Percentiles rank a stretch among this genome's conserved stretches.
Conservation (phyloP, 2,888 invertebrate species). For the Acholoe squamosa region DNA sequence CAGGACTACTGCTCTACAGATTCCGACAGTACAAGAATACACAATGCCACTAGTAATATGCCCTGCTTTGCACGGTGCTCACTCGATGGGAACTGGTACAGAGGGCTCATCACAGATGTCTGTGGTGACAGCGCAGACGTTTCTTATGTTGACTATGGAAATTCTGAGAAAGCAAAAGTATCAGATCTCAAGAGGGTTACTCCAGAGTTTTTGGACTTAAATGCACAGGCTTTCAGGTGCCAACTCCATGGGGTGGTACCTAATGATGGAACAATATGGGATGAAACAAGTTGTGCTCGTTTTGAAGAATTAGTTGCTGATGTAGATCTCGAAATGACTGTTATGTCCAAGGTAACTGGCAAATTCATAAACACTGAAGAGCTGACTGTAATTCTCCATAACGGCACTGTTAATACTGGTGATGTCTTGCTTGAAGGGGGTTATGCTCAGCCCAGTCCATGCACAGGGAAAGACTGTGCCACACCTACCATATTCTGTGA, state of each 20-base stretch:
- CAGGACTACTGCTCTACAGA: constrained; percentile 69
- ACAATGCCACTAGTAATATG: constrained; percentile 68
- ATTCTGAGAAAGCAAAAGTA: constrained; percentile 73
- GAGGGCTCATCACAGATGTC: constrained; percentile 69
- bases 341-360: not conserved
- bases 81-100: constrained; percentile 79
- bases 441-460: not conserved
- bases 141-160: constrained; percentile 79
- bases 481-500: not conserved
- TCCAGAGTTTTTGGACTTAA: constrained; percentile 69
- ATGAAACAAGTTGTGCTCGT: constrained; percentile 53
- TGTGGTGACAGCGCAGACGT: constrained; percentile 69
- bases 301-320: constrained; percentile 61
- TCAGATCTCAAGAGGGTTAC: constrained; percentile 70
- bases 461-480: not conserved
- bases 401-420: not conserved
- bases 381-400: not conserved
- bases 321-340: not conserved
- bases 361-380: not conserved
- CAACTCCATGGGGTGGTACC: constrained; percentile 77
- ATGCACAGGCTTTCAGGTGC: constrained; percentile 76
- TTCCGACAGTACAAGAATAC: constrained; percentile 65
- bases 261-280: not conserved
- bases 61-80: constrained; percentile 74
- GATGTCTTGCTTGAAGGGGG: constrained; percentile 22